Evolutionary conservation across 2,113 vertebrate species (phyloP).

Genomic region (Pampusana beccarii): DNA sequence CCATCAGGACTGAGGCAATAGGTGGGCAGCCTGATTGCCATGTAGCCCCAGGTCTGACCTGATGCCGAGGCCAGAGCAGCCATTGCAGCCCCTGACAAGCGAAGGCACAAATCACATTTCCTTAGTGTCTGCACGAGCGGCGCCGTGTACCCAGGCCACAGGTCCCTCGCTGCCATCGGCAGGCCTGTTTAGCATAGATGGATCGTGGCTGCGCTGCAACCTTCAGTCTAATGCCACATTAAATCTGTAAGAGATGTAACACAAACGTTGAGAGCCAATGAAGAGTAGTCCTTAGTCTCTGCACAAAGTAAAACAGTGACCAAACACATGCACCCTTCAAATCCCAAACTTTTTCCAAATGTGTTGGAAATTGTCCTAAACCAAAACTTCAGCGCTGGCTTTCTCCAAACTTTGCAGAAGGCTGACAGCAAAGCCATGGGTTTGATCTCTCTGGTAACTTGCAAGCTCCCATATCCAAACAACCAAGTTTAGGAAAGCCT

Average conservation of each 20-base stretch:
- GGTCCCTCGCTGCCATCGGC: background rate
- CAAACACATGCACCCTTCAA: background rate
- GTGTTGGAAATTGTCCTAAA: background rate
- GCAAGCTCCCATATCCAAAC: background rate
- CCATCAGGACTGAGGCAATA: background rate
- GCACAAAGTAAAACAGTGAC: background rate
- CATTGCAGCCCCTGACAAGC: background rate
- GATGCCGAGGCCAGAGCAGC: fast-evolving
- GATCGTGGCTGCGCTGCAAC: background rate
- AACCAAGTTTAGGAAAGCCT: background rate
- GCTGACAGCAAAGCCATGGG: background rate
- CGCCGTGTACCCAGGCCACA: background rate
- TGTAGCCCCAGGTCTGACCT: background rate
- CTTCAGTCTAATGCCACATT: background rate
- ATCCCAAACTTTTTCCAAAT: background rate
- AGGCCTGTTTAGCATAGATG: conserved; percentile 8
- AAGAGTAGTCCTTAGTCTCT: background rate
- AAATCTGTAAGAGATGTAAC: background rate
- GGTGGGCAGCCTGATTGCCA: background rate
- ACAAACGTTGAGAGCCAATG: background rate
- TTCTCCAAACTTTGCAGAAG: background rate
- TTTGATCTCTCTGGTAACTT: background rate
- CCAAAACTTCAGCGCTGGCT: background rate
- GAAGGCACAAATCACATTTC: conserved; percentile 5
- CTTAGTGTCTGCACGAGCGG: background rate